Base-by-base conservation (phyloP, 2,888 invertebrate species). In the Chaitophorus viminalis region DNA sequence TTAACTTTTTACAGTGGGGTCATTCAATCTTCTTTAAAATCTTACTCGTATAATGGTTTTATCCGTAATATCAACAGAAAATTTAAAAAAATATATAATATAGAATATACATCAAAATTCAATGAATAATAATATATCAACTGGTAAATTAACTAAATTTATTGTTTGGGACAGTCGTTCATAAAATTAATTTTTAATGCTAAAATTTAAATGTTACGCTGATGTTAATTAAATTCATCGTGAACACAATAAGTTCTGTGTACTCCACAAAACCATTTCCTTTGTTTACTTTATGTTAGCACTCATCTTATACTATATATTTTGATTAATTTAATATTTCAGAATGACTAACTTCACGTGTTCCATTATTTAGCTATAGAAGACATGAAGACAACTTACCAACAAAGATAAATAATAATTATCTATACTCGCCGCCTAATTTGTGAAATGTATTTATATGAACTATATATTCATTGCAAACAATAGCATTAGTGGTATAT, bases 321-420 rank as follows among this genome's bases (percentile, higher is more conserved):
- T 81, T 82, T 52, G n/a, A 52, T 52, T 31, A 46, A 46, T 52
- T 70, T 17, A 31, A 72, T 82, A 52, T 52, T 46, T 46, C n/a
- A 17, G 11, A 29, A 18, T 75, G 33, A 36, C 36, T 36, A 36
- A 75, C 14, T 46, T 46, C 75, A 46, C 14, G 46, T 46, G 14
- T 18, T 14, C 46, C 11, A 75, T 25, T 14, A 25, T 75, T n/a
- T 1, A 75, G 17, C 14, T n/a, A 11, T 14, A 14, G 0, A 11
- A 1, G 46, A 39, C 46, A 75, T 46, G 46, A n/a, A n/a, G n/a
- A n/a, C n/a, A n/a, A n/a, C n/a, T 52, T 29, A 77, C 29, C 29
- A 52, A 31, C 76, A 46, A 46, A 39, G 8, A 39, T 33, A 75
- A 75, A 75, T 39, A 39, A n/a, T 3, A 75, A 75, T 29, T 29